Evolutionary conservation across 2,113 vertebrate species (phyloP).

Genomic region (Phalacrocorax brasilianus): DNA sequence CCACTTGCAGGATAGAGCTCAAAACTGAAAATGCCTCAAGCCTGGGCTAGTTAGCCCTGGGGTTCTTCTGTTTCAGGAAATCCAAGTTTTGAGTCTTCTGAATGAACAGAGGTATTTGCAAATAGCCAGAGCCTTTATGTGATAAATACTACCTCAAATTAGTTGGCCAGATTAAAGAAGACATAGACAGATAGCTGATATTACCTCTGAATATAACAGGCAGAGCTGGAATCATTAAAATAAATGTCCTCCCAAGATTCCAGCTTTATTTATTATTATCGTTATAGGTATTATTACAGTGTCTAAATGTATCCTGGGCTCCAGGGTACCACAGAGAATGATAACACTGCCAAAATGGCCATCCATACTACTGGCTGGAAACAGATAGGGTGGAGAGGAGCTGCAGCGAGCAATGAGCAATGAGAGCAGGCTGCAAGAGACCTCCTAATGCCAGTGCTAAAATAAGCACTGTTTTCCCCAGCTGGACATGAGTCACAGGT

Average conservation of each 20-base stretch:
- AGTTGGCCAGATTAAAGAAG: conserved; percentile 57
- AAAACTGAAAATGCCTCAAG: not conserved
- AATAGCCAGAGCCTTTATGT: conserved; percentile 12
- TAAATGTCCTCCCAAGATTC: conserved; percentile 55
- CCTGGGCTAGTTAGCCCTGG: not conserved
- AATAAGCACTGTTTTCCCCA: not conserved
- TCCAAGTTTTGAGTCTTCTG: not conserved
- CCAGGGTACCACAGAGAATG: conserved; percentile 30
- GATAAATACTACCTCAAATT: conserved; percentile 62
- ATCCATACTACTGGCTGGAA: conserved; percentile 9
- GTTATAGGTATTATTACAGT: conserved; percentile 41
- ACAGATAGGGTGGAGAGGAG: not conserved
- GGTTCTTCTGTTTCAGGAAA: not conserved
- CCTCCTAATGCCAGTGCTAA: not conserved
- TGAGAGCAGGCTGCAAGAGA: not conserved
- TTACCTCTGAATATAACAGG: conserved; percentile 28
- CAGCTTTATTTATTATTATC: conserved; percentile 64
- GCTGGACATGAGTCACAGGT: not conserved
- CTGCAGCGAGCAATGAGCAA: not conserved
- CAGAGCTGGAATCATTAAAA: conserved; percentile 59
- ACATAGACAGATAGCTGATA: conserved; percentile 23
- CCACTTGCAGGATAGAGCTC: not conserved
- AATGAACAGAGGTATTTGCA: conserved; percentile 2
- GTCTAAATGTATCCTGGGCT: conserved; percentile 44
- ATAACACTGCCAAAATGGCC: conserved; percentile 37